Conservation (phyloP, 1,140 invertebrate species). For the Panulirus ornatus region DNA sequence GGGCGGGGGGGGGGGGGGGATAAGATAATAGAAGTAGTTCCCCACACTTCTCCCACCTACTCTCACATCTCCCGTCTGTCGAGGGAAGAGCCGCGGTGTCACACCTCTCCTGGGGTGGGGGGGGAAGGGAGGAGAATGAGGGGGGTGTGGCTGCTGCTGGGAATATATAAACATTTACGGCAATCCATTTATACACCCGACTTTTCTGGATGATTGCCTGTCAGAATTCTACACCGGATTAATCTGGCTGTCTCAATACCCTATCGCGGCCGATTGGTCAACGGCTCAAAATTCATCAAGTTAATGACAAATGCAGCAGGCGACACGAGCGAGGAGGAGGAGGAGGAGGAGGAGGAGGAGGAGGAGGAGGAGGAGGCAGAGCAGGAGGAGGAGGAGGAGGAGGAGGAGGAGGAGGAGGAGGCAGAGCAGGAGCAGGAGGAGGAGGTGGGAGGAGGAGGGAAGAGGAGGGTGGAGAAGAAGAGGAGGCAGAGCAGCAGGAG, state of each 20-base stretch:
- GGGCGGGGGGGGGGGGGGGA: too few species aligned
- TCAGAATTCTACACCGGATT: neutral
- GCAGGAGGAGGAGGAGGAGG: neutral
- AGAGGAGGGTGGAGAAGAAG: neutral
- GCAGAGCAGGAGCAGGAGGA: neutral
- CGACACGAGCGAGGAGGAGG: neutral
- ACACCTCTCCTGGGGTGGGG: too few species aligned
- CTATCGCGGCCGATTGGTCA: neutral
- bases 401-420: neutral
- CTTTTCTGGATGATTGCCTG: neutral
- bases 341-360: neutral
- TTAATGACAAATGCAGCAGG: neutral
- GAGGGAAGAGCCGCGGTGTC: too few species aligned
- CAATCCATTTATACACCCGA: neutral
- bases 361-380: neutral
- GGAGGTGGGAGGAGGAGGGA: neutral
- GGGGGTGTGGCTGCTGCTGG: too few species aligned
- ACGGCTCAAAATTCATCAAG: neutral
- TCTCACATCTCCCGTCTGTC: too few species aligned
- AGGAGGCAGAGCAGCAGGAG: neutral
- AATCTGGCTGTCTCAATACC: neutral
- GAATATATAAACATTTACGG: neutral
- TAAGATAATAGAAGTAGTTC: too few species aligned
- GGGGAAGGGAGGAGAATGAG: too few species aligned
- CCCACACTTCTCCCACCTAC: too few species aligned